phyloP scores from a whole-genome alignment of 2,113 vertebrate species.

The Pyrgilauda ruficollis region DNA sequence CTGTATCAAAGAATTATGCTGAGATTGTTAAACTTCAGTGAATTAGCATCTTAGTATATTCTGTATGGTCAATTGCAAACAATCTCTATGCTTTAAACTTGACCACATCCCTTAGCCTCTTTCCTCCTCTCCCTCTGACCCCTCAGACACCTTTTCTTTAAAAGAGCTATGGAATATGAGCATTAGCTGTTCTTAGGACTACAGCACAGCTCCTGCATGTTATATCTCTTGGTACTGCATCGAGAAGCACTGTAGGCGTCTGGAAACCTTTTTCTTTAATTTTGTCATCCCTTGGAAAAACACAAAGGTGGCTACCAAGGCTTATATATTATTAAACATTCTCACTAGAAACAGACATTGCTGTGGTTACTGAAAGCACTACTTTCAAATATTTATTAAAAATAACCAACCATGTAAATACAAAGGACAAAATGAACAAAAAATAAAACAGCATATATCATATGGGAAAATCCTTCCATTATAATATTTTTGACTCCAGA shows the following conservation, averaged over 20 bases:
- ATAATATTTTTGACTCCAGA: background rate
- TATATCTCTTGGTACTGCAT: background rate
- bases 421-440: background rate
- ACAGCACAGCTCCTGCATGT: background rate
- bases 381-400: background rate
- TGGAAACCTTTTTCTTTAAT: background rate
- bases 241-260: background rate
- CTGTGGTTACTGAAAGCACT: background rate
- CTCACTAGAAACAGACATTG: background rate
- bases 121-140: background rate
- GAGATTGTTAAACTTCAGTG: slow-evolving; percentile 11
- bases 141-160: background rate
- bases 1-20: background rate
- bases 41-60: background rate
- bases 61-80: background rate
- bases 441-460: background rate
- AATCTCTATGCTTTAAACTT: background rate
- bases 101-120: background rate
- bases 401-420: background rate
- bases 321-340: background rate
- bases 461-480: background rate
- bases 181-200: background rate
- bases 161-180: background rate
- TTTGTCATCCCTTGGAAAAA: background rate
- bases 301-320: background rate